These are phyloP conservation scores for Trilocha varians DNA, from an alignment of 2,888 invertebrate species.

Conservation along the genomic window DNA sequence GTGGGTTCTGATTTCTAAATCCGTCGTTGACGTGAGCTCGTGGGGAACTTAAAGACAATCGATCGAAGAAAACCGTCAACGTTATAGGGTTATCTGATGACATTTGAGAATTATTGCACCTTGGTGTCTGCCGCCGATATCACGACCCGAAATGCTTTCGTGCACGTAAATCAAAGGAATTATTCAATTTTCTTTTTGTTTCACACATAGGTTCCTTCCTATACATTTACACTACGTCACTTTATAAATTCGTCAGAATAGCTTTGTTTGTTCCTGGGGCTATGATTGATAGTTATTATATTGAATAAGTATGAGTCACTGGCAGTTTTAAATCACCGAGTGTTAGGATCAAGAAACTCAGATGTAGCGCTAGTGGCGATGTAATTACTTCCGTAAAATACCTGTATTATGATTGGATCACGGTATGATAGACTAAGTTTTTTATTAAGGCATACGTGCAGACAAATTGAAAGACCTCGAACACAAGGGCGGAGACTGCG, in stretches of 20 bases:
- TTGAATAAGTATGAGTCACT: conserved; percentile 2
- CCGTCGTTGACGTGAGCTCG: background rate
- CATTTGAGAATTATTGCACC: conserved; percentile 42
- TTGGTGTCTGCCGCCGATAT: conserved; percentile 51
- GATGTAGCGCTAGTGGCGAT: conserved; percentile 20
- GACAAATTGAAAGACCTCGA: conserved; percentile 26
- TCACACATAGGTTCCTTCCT: background rate
- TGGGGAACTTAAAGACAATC: background rate
- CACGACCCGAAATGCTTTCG: conserved; percentile 40
- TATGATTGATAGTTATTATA: background rate
- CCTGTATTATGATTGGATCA: conserved; percentile 17
- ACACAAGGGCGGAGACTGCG: conserved; percentile 36
- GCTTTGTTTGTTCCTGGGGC: background rate
- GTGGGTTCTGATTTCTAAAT: background rate
- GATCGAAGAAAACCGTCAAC: background rate
- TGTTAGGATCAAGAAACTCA: conserved; percentile 39
- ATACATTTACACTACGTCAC: background rate
- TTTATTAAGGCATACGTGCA: conserved; percentile 36
- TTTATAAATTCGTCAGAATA: background rate
- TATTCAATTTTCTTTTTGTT: background rate
- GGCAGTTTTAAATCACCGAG: conserved; percentile 10
- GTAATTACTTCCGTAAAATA: conserved; percentile 44
- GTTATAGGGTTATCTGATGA: conserved; percentile 40
- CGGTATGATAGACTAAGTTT: conserved; percentile 27
- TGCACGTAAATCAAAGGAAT: conserved; percentile 18